Evolutionary conservation across 1,140 invertebrate species (phyloP), one percentile per base, ranked within the genome.

Genomic region (Drosophila dunni): DNA sequence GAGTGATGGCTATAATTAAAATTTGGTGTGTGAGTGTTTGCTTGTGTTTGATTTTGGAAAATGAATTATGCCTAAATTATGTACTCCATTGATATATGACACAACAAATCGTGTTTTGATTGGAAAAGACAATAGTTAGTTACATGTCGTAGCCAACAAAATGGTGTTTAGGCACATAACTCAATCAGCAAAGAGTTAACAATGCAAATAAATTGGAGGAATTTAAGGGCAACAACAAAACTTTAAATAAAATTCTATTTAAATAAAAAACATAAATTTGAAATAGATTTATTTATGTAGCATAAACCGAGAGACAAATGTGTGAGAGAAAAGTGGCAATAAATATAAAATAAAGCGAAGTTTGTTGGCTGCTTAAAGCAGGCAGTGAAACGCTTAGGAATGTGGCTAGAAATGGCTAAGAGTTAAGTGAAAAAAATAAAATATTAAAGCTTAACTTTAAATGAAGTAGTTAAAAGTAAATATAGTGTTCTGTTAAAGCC

Each of bases 1-100:
- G 80, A 86, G 50, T 88, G 81, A 86, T 86, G 83, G 56, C 44
- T 58, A 67, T 75, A 89, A 88, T 89, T 86, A 83, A 88, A 86
- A 75, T 78, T 57, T 68, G 40, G 58, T 42, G 20, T 66, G 44
- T 69, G 56, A 65, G 57, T 65, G 11, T 50, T 46, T 77, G 40
- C 17, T 20, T 45, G 45, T 66, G n/a, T 51, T 50, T 78, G 42
- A 40, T 42, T 53, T 75, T 45, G 58, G 64, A 13, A 58, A 66
- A 57, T 78, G 75, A 78, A 60, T 64, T 69, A 78, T 78, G 65
- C 29, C 8, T 51, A 68, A 78, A 75, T 75, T 78, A 74, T 77
- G 58, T 68, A 54, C 56, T 62, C 58, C 8, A 38, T 53, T 68
- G 63, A 77, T 63, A 67, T 61, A 57, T 68, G 54, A 64, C 45